Evolutionary conservation across 30 jellyfish, hydroid and myxozoan genomes (phyloP).

Genomic region (Rhopilema esculentum): DNA sequence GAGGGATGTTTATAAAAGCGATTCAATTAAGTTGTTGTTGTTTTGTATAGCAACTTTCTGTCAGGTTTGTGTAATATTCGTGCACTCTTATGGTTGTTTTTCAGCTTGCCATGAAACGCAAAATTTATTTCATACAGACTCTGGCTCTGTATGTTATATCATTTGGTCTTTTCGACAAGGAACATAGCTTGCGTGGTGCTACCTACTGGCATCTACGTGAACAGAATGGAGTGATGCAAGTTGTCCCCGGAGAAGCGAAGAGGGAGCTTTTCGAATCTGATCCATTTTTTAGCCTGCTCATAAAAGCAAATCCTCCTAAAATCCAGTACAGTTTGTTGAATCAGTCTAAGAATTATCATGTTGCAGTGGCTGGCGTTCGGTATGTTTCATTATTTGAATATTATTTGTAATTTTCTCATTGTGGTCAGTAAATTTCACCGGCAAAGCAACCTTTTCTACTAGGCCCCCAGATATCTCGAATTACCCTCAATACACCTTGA

Average conservation of each 20-base stretch:
- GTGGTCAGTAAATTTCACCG: background rate
- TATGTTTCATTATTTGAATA: background rate
- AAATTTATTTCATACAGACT: slow-evolving; percentile 30
- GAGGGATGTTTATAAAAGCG: background rate
- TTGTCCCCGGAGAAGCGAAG: slow-evolving; percentile 69
- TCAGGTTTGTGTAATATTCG: background rate
- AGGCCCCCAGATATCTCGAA: no score
- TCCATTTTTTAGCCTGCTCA: slow-evolving; percentile 62
- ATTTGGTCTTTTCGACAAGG: slow-evolving; percentile 56
- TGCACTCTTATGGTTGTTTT: background rate
- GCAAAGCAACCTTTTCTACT: background rate
- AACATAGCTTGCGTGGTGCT: slow-evolving; percentile 50
- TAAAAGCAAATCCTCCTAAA: slow-evolving; percentile 73
- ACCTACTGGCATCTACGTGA: slow-evolving; percentile 85
- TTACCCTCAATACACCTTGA: no score
- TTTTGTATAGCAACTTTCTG: background rate
- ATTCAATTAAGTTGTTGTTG: slow-evolving; percentile 27
- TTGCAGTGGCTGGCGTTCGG: slow-evolving; percentile 66
- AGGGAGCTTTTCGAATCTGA: slow-evolving; percentile 66
- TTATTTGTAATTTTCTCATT: background rate
- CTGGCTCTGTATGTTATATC: slow-evolving; percentile 53
- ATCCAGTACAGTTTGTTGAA: slow-evolving; percentile 32
- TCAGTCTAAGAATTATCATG: slow-evolving; percentile 45
- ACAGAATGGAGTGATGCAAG: slow-evolving; percentile 71
- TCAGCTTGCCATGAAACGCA: background rate